Conservation (phyloP, 2,797 vertebrate genomes). For the Molossus alvarezi region DNA sequence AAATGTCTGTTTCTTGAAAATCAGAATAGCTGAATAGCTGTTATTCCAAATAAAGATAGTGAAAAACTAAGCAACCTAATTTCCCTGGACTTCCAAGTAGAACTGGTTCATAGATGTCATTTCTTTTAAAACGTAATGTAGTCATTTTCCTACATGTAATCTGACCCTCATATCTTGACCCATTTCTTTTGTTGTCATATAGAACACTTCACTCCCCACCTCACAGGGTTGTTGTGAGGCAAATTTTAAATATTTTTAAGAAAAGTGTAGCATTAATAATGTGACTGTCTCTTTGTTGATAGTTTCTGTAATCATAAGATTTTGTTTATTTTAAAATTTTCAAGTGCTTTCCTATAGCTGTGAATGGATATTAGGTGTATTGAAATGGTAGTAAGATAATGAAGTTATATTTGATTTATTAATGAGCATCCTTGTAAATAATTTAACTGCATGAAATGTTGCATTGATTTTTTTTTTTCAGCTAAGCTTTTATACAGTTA, state of each 20-base stretch:
- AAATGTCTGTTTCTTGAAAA: slow-evolving; percentile 49
- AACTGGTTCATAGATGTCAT: slow-evolving; percentile 16
- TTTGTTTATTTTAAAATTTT: slow-evolving; percentile 74
- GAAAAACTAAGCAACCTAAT: slow-evolving; percentile 53
- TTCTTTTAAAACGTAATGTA: slow-evolving; percentile 41
- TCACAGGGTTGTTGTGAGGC: slow-evolving; percentile 86
- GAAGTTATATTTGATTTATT: slow-evolving; percentile 76
- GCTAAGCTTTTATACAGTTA: slow-evolving; percentile 71
- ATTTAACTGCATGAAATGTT: slow-evolving; percentile 70
- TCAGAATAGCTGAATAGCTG: slow-evolving; percentile 63
- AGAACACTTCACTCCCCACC: slow-evolving; percentile 69
- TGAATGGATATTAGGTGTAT: slow-evolving; percentile 71
- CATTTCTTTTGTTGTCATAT: slow-evolving; percentile 31
- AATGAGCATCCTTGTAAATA: slow-evolving; percentile 75
- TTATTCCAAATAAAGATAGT: slow-evolving; percentile 61
- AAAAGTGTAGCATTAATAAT: slow-evolving; percentile 59
- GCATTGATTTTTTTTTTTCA: slow-evolving; percentile 73
- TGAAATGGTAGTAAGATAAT: slow-evolving; percentile 68
- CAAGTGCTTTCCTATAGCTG: slow-evolving; percentile 60
- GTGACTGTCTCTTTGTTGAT: slow-evolving; percentile 64
- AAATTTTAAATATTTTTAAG: slow-evolving; percentile 68
- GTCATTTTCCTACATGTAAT: slow-evolving; percentile 61
- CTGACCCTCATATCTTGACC: background rate
- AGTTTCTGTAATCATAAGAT: slow-evolving; percentile 49
- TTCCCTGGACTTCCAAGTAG: slow-evolving; percentile 57